phyloP scores from a whole-genome alignment of 2,113 vertebrate species.

The Plectropomus leopardus region DNA sequence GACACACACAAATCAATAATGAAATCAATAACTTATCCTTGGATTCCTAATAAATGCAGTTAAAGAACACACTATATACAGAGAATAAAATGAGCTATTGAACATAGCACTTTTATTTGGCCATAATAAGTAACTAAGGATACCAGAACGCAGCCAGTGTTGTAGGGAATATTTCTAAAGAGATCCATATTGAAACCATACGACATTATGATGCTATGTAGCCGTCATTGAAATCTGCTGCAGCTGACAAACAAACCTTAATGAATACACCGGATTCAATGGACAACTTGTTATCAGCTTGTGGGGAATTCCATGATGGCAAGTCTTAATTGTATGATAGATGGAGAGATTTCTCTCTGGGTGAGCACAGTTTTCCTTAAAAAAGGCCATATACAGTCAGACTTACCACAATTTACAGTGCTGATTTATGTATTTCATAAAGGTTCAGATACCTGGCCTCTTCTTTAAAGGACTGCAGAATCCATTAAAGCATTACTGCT shows the following conservation, averaged over 20 bases:
- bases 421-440: constrained; percentile 34
- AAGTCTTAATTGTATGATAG: constrained; percentile 39
- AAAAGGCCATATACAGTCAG: constrained; percentile 6
- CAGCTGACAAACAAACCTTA: constrained; percentile 22
- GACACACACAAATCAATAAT: background rate
- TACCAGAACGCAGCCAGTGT: constrained; percentile 35
- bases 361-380: constrained; percentile 29
- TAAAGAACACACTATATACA: background rate
- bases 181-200: constrained; percentile 44
- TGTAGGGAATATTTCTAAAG: constrained; percentile 24
- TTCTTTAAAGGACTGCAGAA: constrained; percentile 54
- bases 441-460: constrained; percentile 28
- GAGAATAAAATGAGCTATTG: background rate
- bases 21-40: no score
- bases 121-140: background rate
- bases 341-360: constrained; percentile 8
- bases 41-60: no score
- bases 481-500: constrained; percentile 20
- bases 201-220: constrained; percentile 15
- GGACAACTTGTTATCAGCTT: constrained; percentile 45
- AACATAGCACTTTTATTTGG: constrained; percentile 17
- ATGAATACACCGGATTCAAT: constrained; percentile 31
- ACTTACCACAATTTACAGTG: constrained; percentile 14
- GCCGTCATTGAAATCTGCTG: constrained; percentile 42
- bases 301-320: constrained; percentile 32